Evolutionary conservation across 2,113 vertebrate species (phyloP), one percentile per base, ranked within the genome.

Genomic region (Chunga burmeisteri): DNA sequence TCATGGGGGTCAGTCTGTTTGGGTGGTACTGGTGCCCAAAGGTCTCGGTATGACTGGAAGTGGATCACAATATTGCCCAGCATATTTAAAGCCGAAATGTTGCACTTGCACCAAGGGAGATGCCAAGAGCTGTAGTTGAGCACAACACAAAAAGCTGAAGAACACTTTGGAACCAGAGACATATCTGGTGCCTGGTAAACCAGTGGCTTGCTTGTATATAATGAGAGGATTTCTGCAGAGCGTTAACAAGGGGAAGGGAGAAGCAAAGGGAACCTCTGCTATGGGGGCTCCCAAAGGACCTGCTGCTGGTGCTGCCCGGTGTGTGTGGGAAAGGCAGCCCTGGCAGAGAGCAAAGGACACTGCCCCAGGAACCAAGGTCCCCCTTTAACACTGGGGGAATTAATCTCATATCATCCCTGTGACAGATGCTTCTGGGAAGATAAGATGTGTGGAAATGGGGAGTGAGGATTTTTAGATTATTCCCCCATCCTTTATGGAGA

Each of bases 1-100:
- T 7, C 8, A 16, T 1, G 20, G 14, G 14, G 29, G 3, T 38
- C 46, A 13, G 16, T 18, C 36, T 58, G 32, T 47, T n/a, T 0
- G 0, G 8, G 22, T 71, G 61, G 11, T 59, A 16, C 61, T 17
- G 15, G 32, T 90, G n/a, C 58, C 42, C 38, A 29, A 29, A 42
- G 3, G 9, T 34, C 34, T 27, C 8, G 4, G 23, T 32, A 10
- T 63, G 50, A 38, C 13, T 85, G 26, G 44, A 62, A 42, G 9
- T 4, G 30, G 47, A 29, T 53, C 32, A n/a, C 12, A 27, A 16
- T 38, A 7, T 27, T 53, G 19, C 29, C 55, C 30, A 38, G 63
- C 11, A 49, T 83, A 83, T 29, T 10, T 61, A 59, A 81, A 27
- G 18, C 38, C 27, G 26, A 42, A 92, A 70, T 23, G 15, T 18